Evolutionary conservation across 1,140 invertebrate species (phyloP), one percentile per base, ranked within the genome.

Genomic region (Coelopa frigida): DNA sequence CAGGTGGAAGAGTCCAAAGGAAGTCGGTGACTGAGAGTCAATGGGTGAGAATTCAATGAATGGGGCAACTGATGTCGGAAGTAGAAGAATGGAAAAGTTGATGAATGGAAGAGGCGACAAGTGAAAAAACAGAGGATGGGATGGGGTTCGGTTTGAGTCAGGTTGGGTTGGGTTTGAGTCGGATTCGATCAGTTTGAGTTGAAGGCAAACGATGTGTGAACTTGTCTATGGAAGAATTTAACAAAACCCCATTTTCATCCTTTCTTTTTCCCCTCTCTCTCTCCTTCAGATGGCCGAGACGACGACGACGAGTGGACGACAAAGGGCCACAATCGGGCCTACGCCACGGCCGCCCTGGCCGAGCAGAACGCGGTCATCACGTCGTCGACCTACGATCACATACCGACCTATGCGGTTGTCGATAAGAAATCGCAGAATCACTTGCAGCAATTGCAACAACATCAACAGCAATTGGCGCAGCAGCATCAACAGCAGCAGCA

Each of bases 291-390:
- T 48, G 64, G 63, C 4, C 59, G 60, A 18, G 64, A 68, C 18
- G 58, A 68, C 31, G 63, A 67, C 31, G 63, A 67, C 40, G 64
- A 64, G 49, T 64, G 60, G 61, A 65, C 61, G 40, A 68, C 64
- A 29, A 68, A 65, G 51, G 59, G 62, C 11, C 65, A 69, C 44
- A 57, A 50, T 33, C 64, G 65, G 37, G 58, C 61, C 40, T 69
- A 66, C 53, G 66, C 66, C 18, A 69, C 66, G 15, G 65, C 66
- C 0, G 66, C 65, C 1, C 12, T 69, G 35, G 66, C 66, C 35
- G 66, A 69, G 43, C 66, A 69, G 41, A 69, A 69, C 41, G 65
- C 65, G 35, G 59, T 68, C 36, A 68, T 68, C 52, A 63, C 65
- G 35, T 57, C 65, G 39, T 55, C 58, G 39, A 60, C 55, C 35